These are phyloP conservation scores for Crioceris asparagi DNA, from an alignment of 2,888 invertebrate species.

Conservation along the genomic window DNA sequence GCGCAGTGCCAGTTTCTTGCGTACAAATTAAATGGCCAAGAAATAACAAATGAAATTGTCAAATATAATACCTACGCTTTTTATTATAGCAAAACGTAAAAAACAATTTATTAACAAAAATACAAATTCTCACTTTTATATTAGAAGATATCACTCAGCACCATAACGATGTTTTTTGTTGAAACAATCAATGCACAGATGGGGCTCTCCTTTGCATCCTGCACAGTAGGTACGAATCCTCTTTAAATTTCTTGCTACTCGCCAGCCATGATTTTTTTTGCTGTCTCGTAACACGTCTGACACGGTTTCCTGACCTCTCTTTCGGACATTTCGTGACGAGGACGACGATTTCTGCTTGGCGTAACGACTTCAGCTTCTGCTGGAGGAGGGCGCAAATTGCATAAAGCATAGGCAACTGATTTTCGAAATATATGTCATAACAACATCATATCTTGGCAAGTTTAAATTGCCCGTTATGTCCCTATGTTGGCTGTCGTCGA, in stretches of 20 bases:
- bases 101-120: background rate
- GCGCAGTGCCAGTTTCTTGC: constrained; percentile 1
- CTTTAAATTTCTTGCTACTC: constrained; percentile 1
- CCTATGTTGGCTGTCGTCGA: too few species aligned
- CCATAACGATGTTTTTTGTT: constrained; percentile 3
- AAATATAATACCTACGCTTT: too few species aligned
- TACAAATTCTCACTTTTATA: background rate
- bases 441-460: too few species aligned
- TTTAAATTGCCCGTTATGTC: too few species aligned
- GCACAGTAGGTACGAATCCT: constrained; percentile 3
- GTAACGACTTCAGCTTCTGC: background rate
- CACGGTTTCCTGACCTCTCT: constrained; percentile 1
- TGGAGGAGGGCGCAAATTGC: constrained; percentile 2
- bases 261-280: constrained; percentile 5
- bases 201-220: constrained; percentile 7
- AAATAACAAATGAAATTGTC: background rate
- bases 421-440: too few species aligned
- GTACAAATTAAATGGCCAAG: background rate
- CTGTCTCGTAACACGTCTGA: background rate
- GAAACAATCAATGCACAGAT: constrained; percentile 1
- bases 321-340: background rate
- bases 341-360: constrained; percentile 1
- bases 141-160: constrained; percentile 3
- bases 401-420: constrained; percentile 4
- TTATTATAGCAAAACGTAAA: too few species aligned